A percentile compares a stretch with the other conserved stretches of the same genome.
These are phyloP conservation scores for Nebria brevicollis DNA, from an alignment of 2,888 invertebrate species.

Conservation along the genomic window DNA sequence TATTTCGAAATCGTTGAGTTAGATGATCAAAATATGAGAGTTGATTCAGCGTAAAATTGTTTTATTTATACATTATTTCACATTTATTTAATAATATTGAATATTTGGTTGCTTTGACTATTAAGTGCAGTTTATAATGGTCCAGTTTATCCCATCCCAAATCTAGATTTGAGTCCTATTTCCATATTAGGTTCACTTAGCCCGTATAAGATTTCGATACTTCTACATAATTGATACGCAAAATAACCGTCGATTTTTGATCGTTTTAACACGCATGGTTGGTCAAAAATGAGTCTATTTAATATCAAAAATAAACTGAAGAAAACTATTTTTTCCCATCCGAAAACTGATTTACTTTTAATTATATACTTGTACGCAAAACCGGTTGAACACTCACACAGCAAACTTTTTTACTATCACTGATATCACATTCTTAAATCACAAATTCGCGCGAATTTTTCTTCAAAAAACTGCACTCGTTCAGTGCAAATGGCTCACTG, in stretches of 20 bases:
- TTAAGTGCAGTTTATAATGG: no score
- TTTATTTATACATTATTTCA: no score
- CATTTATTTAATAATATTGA: no score
- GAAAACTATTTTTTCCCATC: background rate
- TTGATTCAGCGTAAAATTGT: background rate
- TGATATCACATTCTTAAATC: background rate
- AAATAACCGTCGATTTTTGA: background rate
- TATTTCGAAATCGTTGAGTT: background rate
- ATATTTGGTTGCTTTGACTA: no score
- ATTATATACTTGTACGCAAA: background rate
- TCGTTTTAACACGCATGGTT: background rate
- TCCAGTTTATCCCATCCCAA: no score
- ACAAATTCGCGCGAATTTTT: background rate
- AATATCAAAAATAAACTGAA: background rate
- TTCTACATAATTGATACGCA: background rate
- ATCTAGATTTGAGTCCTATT: no score
- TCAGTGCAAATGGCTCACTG: background rate
- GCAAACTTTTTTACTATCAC: background rate
- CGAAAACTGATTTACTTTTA: background rate
- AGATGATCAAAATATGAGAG: background rate
- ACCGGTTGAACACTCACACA: background rate
- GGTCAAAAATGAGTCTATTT: background rate
- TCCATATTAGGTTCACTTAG: no score
- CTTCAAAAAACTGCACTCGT: background rate
- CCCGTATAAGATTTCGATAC: background rate